These are phyloP conservation scores for Cydia pomonella DNA, from an alignment of 1,140 invertebrate genomes.

Conservation along the genomic window DNA sequence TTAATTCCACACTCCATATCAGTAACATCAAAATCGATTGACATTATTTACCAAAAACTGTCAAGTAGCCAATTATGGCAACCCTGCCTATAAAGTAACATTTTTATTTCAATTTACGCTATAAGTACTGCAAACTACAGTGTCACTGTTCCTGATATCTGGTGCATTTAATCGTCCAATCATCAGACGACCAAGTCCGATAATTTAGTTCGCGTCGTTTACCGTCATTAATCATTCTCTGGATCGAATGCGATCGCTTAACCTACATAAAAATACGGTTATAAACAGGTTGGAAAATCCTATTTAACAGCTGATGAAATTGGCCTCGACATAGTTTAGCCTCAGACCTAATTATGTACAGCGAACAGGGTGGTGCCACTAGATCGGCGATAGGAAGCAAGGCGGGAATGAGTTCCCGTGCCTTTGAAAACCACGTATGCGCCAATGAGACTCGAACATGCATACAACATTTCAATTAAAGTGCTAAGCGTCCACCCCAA, in stretches of 20 bases:
- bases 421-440: background rate
- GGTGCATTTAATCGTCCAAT: constrained; percentile 12
- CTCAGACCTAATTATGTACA: constrained; percentile 60
- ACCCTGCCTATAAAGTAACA: too few species aligned
- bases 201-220: constrained; percentile 34
- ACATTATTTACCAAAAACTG: too few species aligned
- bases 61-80: too few species aligned
- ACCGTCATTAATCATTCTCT: constrained; percentile 43
- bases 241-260: constrained; percentile 51
- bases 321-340: constrained; percentile 65
- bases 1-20: too few species aligned
- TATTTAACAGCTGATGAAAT: constrained; percentile 47
- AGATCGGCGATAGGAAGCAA: constrained; percentile 60
- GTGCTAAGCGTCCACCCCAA: constrained; percentile 36
- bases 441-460: background rate
- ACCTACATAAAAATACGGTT: constrained; percentile 47
- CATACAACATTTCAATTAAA: constrained; percentile 9
- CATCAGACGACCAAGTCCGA: background rate
- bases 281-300: constrained; percentile 49
- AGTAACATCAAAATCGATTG: too few species aligned
- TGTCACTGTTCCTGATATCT: background rate
- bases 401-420: constrained; percentile 43
- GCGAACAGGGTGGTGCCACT: constrained; percentile 33
- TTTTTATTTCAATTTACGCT: too few species aligned
- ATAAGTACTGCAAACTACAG: background rate